Evolutionary conservation across 2,113 vertebrate genomes (phyloP), one percentile per base, ranked within the genome.

Genomic region (Rallus limicola): DNA sequence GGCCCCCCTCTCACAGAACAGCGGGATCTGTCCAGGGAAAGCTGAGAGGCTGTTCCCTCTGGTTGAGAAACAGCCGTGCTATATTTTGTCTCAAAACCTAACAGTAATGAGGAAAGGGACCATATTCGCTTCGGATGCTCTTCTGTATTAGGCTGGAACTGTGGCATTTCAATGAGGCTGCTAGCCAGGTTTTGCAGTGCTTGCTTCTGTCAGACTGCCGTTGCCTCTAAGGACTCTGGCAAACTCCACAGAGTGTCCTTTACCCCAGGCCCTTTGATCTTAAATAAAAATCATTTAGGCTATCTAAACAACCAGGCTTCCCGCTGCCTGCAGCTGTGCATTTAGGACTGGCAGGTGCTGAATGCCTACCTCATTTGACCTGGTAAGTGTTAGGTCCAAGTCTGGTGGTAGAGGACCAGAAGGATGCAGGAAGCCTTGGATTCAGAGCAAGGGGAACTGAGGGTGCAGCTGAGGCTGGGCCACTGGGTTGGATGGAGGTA

Each of bases 401-500:
- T 8, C 52, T 89, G 69, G 31, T 31, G 62, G 52, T 20, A 13
- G 60, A 63, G n/a, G 64, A 67, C 8, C 17, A 2, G 59, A 7
- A 33, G 72, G 63, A 36, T 63, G 25, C 34, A 53, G 72, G 60
- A 70, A 93, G 17, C 40, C n/a, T 70, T 64, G 74, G 64, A 12
- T 33, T 70, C 26, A 17, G 40, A 63, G 44, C 36, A n/a, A n/a
- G 31, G 29, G 62, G 65, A 60, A 9, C 2, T 8, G 64, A 77
- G 56, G n/a, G 40, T 29, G 56, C 40, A 44, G 80, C 29, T 13
- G 82, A 77, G 50, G n/a, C 34, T 36, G 16, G 28, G 76, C 31
- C 0, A 2, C 60, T 2, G 46, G 67, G 29, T 42, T 55, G 20
- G 11, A 23, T 1, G 2, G 17, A 2, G 16, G 16, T 38, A 5